Evolutionary conservation across 2,888 invertebrate species (phyloP).

Genomic region (Ganaspis brasiliensis): DNA sequence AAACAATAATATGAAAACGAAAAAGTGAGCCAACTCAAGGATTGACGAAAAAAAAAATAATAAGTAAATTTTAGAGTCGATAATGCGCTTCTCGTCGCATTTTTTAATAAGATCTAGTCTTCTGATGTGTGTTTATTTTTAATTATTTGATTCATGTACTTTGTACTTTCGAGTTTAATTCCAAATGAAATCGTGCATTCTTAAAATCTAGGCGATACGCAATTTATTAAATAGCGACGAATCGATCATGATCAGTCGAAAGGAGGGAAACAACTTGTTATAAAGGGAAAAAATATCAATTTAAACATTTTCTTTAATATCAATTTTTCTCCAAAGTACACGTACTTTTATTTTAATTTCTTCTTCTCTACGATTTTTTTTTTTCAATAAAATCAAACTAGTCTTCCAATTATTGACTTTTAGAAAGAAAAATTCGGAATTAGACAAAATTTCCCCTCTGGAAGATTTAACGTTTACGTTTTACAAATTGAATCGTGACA

Average conservation of each 20-base stretch:
- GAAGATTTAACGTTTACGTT: slow-evolving; percentile 14
- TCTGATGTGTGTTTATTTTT: slow-evolving; percentile 45
- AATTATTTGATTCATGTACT: slow-evolving; percentile 48
- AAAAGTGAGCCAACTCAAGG: slow-evolving; percentile 1
- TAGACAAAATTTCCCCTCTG: not conserved
- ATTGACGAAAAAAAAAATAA: not conserved
- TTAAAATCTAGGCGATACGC: slow-evolving; percentile 6
- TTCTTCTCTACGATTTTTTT: not conserved
- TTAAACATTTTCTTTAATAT: slow-evolving; percentile 3
- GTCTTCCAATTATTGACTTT: slow-evolving; percentile 3
- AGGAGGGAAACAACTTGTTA: not conserved
- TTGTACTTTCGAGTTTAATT: slow-evolving; percentile 52
- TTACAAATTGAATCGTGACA: slow-evolving; percentile 31
- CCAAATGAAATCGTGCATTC: slow-evolving; percentile 18
- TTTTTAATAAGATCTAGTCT: slow-evolving; percentile 44
- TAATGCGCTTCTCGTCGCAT: slow-evolving; percentile 25
- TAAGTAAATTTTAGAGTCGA: slow-evolving; percentile 12
- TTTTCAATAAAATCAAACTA: slow-evolving; percentile 3
- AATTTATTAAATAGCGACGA: slow-evolving; percentile 18
- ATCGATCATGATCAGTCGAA: slow-evolving; percentile 17
- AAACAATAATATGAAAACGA: not conserved
- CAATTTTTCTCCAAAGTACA: not conserved
- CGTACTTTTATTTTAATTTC: too few species aligned
- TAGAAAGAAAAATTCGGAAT: slow-evolving; percentile 10
- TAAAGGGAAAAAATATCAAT: not conserved